Evolutionary conservation across 1,140 invertebrate genomes (phyloP), one percentile per base, ranked within the genome.

Genomic region (Drosophila simulans): DNA sequence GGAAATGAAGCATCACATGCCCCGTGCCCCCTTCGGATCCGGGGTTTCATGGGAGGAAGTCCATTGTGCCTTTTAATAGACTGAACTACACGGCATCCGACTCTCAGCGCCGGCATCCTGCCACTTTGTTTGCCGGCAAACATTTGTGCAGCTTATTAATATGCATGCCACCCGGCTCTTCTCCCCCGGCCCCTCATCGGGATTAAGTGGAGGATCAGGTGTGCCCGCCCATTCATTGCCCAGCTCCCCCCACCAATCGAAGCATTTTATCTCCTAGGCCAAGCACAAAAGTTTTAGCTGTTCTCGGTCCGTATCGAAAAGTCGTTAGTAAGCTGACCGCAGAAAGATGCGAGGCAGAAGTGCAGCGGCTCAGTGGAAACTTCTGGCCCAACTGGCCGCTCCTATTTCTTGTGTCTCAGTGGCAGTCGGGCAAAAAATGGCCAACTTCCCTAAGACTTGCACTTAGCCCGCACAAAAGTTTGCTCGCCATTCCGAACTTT

Each of bases 141-240:
- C 82, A 86, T 86, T 86, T 86, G 83, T 78, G 78, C 74, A 79
- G 78, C 69, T 79, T 86, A 86, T 86, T 86, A 86, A 86, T 88
- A 88, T 82, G 82, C 80, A 83, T 56, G 62, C 56, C 76, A 37
- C 55, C 57, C 63, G 49, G 15, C 56, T 56, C 42, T 5, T 7
- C 5, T 37, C 65, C 31, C 57, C 45, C 13, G 3, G 12, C 34
- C 11, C 40, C 56, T 34, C 20, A 1, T 34, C 15, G 12, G 63
- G 62, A 79, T 86, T 86, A 85, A 68, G 22, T 40, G 25, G 34
- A 40, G 42, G 51, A 46, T 45, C 81, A 80, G 80, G 80, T 80
- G 71, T 45, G 17, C 39, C 4, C 40, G 58, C 40, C 10, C 34
- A 51, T 20, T 8, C 7, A 15, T 48, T 10, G 20, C 51, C 11